A percentile compares a stretch with the other conserved stretches of the same genome.
These are phyloP conservation scores for Radopholus similis DNA, from an alignment of 1,140 invertebrate species.

Conservation along the genomic window DNA sequence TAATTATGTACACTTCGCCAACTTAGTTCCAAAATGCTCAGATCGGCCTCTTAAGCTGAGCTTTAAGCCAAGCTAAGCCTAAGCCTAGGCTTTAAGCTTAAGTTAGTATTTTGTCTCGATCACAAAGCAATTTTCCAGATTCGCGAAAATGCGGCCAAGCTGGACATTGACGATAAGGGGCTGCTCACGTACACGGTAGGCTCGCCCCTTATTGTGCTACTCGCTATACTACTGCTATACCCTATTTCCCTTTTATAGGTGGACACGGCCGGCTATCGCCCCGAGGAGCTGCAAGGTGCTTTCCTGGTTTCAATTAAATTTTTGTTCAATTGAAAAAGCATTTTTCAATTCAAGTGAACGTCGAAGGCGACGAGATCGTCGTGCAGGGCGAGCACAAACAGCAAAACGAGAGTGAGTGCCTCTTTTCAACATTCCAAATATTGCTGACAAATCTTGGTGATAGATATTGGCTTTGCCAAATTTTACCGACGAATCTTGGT, in stretches of 20 bases:
- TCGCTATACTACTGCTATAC: not conserved
- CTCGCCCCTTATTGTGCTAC: not conserved
- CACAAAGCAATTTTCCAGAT: not conserved
- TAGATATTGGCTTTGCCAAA: not conserved
- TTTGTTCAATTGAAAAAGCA: too few species aligned
- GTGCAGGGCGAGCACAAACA: not conserved
- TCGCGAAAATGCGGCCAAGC: not conserved
- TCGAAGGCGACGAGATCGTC: not conserved
- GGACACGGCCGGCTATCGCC: constrained; percentile 2
- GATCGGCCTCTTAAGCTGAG: too few species aligned
- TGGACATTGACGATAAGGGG: not conserved
- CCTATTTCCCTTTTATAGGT: too few species aligned
- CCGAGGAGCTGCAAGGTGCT: not conserved
- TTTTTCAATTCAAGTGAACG: too few species aligned
- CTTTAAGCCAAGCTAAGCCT: too few species aligned
- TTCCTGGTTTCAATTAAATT: not conserved
- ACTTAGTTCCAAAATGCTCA: too few species aligned
- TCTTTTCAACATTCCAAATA: not conserved
- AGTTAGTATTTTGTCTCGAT: too few species aligned
- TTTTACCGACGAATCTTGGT: not conserved
- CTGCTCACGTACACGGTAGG: not conserved
- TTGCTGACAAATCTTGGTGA: not conserved
- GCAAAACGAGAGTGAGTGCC: not conserved
- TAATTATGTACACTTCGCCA: too few species aligned
- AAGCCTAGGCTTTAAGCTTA: too few species aligned